Evolutionary conservation across 1,140 invertebrate genomes (phyloP).

Genomic region (Pseudoatta argentina): DNA sequence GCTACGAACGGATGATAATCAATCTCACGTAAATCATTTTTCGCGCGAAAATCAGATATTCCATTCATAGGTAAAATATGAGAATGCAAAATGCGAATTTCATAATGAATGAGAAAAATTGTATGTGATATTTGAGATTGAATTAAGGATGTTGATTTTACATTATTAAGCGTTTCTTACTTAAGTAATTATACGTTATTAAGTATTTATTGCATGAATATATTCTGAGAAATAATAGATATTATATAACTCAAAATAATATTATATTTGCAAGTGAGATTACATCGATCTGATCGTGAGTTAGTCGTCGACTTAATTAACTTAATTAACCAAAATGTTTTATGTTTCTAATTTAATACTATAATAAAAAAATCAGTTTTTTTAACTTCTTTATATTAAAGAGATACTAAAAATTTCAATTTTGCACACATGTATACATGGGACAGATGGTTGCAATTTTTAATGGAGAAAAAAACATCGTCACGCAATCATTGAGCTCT

Average conservation of each 20-base stretch:
- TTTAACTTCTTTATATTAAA: neutral
- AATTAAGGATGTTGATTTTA: neutral
- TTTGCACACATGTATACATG: neutral
- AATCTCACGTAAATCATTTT: constrained; percentile 19
- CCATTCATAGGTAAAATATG: neutral
- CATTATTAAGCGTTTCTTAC: neutral
- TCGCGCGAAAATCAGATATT: constrained; percentile 16
- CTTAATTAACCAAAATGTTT: neutral
- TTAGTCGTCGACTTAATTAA: too few species aligned
- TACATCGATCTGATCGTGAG: neutral
- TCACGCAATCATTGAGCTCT: constrained; percentile 13
- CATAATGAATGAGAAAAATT: neutral
- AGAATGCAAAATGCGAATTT: neutral
- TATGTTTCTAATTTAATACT: neutral
- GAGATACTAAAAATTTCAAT: neutral
- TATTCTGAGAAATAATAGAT: neutral
- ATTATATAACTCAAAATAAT: neutral
- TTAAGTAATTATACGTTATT: neutral
- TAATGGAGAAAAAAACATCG: neutral
- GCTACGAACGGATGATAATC: constrained; percentile 24
- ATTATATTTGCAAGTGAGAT: neutral
- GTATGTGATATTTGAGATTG: neutral
- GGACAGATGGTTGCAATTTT: neutral
- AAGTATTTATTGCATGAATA: neutral
- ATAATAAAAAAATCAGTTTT: neutral